Evolutionary conservation across 2,797 vertebrate species (phyloP), one percentile per base, ranked within the genome.

Genomic region (Microctenopoma stevenorrisi): DNA sequence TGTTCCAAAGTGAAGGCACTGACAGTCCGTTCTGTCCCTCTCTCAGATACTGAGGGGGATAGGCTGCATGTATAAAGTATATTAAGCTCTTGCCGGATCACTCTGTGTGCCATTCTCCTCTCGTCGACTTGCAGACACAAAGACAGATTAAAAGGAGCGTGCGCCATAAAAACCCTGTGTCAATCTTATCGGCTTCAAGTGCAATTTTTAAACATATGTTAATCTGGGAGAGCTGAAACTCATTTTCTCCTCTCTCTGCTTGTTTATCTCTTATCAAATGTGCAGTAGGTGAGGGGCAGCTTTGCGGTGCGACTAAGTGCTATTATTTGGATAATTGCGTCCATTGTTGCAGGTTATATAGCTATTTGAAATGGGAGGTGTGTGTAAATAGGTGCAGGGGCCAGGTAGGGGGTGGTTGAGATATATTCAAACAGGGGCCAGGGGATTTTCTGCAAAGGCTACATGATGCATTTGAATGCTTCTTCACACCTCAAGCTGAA

Each of bases 161-260:
- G 37, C 68, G 82, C 83, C 87, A 92, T 92, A 91, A 93, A 93
- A 93, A 81, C 73, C 91, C 82, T 65, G 79, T 87, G 89, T 94
- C 92, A 93, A 94, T 93, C 92, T 94, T 93, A 94, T 95, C 93
- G 79, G 74, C 84, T 86, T 89, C 63, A 74, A 92, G 93, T 88
- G 92, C 91, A 88, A 84, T 93, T 94, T 93, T 94, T 94, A 92
- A 94, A 92, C 92, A 89, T 93, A 94, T 94, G 94, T 94, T 94
- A 94, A 94, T 94, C 93, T 94, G 85, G 72, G 54, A 49, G 65
- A 72, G 89, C 88, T 88, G 89, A 93, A 93, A 92, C 86, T 91
- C 86, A 83, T 89, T 91, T 87, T 87, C 83, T 79, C 50, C 74
- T 79, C 74, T 88, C 74, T 69, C 78, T 74, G 84, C 87, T 92